Percentiles rank a stretch among this genome's conserved stretches.
Conservation (phyloP, 2,888 invertebrate species). For the Griposia aprilina region DNA sequence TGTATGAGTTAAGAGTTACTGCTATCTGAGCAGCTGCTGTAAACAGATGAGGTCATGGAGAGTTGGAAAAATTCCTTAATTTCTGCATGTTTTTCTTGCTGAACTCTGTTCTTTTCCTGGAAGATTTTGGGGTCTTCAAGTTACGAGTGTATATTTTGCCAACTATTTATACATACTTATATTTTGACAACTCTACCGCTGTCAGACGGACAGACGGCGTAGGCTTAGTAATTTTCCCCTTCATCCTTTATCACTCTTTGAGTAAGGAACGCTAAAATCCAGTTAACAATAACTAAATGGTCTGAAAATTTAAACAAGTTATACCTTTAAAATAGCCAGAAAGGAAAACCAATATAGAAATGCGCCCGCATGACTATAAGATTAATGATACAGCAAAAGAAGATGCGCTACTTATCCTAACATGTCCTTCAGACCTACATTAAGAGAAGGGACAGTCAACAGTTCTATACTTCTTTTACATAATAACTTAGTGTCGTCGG, state of each 20-base stretch:
- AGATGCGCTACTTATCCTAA: neutral
- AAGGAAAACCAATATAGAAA: neutral
- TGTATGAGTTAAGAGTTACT: slow-evolving; percentile 17
- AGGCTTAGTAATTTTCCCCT: neutral
- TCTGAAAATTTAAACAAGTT: neutral
- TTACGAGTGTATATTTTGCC: no score
- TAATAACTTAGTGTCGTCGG: slow-evolving; percentile 14
- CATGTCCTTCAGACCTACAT: neutral
- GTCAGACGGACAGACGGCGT: neutral
- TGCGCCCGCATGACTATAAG: no score
- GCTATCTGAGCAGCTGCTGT: slow-evolving; percentile 3
- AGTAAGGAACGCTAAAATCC: neutral
- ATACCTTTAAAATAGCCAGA: neutral
- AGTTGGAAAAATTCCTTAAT: neutral
- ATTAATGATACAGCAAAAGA: neutral
- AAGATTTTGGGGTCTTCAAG: neutral
- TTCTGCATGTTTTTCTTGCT: neutral
- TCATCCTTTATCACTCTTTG: neutral
- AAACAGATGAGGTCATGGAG: slow-evolving; percentile 27
- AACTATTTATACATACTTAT: no score
- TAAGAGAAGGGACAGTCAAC: neutral
- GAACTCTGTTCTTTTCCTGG: neutral
- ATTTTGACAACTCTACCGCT: neutral
- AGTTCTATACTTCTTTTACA: neutral
- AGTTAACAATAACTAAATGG: neutral